Evolutionary conservation across 2,113 vertebrate species (phyloP).

Genomic region (Aptenodytes forsteri): DNA sequence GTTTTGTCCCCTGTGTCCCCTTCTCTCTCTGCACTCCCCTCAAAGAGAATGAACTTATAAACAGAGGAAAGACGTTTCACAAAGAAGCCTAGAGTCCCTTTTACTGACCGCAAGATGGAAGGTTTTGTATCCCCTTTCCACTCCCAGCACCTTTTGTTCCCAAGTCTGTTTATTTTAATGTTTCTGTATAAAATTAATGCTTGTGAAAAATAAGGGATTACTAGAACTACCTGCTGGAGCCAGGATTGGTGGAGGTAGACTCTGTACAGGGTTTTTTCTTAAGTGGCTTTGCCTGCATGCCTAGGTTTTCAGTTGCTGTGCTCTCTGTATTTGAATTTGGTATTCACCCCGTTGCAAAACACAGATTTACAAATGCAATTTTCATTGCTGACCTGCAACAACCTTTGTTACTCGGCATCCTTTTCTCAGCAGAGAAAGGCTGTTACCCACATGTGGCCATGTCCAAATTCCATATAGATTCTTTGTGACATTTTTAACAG

Average conservation of each 20-base stretch:
- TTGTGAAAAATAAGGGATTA: background rate
- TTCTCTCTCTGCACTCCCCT: background rate
- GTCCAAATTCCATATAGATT: background rate
- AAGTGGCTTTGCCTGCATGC: background rate
- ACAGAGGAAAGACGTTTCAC: background rate
- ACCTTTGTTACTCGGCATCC: background rate
- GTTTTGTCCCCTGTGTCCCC: background rate
- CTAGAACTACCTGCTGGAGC: background rate
- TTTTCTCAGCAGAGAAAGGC: background rate
- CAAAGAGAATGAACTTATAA: background rate
- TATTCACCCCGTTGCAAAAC: background rate
- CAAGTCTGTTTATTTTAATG: background rate
- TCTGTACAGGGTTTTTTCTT: background rate
- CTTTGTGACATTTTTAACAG: background rate
- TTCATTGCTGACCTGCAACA: background rate
- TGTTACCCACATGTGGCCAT: background rate
- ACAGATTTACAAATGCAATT: background rate
- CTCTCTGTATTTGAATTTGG: background rate
- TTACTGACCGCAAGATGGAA: background rate
- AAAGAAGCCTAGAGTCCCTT: background rate
- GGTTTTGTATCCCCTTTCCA: background rate
- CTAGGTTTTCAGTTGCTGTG: background rate
- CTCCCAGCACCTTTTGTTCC: background rate
- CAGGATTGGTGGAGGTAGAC: background rate
- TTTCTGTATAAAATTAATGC: background rate